A percentile compares a stretch with the other conserved stretches of the same genome.
phyloP scores from a whole-genome alignment of 2,113 vertebrate genomes.

The Struthio camelus region DNA sequence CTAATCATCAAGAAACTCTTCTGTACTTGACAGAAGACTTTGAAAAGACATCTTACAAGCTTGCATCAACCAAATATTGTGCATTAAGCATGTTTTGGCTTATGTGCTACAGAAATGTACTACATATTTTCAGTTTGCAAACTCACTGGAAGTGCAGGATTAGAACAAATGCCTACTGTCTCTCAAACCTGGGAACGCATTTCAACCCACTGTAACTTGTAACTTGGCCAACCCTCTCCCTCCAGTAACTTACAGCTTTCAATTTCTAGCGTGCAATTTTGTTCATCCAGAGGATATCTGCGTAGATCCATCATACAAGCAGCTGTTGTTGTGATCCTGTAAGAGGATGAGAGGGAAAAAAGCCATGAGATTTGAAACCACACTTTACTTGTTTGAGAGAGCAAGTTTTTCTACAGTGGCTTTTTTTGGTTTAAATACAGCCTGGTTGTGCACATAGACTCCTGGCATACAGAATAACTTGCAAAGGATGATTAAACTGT shows the following conservation, averaged over 20 bases:
- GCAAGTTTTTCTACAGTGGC: not conserved
- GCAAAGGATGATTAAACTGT: not conserved
- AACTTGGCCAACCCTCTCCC: constrained; percentile 26
- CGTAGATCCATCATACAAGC: constrained; percentile 98
- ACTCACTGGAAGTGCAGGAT: not conserved
- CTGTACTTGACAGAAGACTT: not conserved
- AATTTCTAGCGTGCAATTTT: constrained; percentile 94
- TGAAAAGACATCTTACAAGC: not conserved
- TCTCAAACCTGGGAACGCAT: not conserved
- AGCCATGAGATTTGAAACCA: not conserved
- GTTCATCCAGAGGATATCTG: constrained; percentile 92
- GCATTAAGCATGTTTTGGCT: not conserved
- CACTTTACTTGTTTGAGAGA: not conserved
- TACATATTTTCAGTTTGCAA: not conserved
- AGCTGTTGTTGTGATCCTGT: constrained; percentile 92
- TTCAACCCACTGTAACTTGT: not conserved
- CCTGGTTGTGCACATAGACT: not conserved
- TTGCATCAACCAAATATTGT: not conserved
- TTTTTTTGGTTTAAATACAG: constrained; percentile 11
- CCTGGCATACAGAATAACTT: not conserved
- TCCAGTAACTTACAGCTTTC: constrained; percentile 89
- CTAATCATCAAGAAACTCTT: not conserved
- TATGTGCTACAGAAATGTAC: not conserved
- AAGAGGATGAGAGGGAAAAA: not conserved
- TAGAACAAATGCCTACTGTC: not conserved